Percentiles rank a stretch among this genome's conserved stretches.
These are phyloP conservation scores for Pseudomyrmex gracilis DNA, from an alignment of 1,140 invertebrate species.

Conservation along the genomic window DNA sequence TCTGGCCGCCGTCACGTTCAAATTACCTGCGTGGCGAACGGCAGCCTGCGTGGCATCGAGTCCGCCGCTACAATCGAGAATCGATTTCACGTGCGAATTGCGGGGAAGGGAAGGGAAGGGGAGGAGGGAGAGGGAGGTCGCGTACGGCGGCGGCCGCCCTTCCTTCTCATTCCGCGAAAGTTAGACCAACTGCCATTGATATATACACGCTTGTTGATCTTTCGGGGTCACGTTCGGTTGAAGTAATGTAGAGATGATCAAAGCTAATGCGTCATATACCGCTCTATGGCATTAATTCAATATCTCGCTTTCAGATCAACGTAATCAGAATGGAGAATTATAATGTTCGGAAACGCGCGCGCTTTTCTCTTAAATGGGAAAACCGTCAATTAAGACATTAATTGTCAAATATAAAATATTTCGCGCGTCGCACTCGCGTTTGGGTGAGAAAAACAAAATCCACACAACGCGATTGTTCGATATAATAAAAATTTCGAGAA, in stretches of 20 bases:
- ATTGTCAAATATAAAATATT: too few relatives aligned
- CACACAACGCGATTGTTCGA: too few relatives aligned
- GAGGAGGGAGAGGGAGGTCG: too few relatives aligned
- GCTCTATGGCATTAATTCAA: constrained; percentile 44
- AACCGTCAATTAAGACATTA: too few relatives aligned
- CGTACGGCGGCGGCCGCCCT: neutral
- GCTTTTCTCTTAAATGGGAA: neutral
- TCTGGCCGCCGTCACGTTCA: constrained; percentile 74
- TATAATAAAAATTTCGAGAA: too few relatives aligned
- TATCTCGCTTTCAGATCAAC: constrained; percentile 23
- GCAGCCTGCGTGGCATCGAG: constrained; percentile 70
- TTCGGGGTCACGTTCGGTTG: constrained; percentile 27
- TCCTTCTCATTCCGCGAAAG: constrained; percentile 40
- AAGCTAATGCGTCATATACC: constrained; percentile 17
- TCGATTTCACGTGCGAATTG: constrained; percentile 76
- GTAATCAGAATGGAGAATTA: constrained; percentile 15
- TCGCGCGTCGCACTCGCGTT: too few relatives aligned
- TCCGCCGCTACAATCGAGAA: constrained; percentile 64
- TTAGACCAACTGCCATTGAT: constrained; percentile 40
- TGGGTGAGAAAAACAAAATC: too few relatives aligned
- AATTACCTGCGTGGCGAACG: constrained; percentile 76
- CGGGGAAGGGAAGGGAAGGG: neutral
- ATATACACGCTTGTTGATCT: constrained; percentile 52
- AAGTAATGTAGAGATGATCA: constrained; percentile 48
- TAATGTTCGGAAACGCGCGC: neutral